A percentile compares a stretch with the other conserved stretches of the same genome.
phyloP scores from a whole-genome alignment of 2,797 vertebrate species.

The Centropyge bicolor region DNA sequence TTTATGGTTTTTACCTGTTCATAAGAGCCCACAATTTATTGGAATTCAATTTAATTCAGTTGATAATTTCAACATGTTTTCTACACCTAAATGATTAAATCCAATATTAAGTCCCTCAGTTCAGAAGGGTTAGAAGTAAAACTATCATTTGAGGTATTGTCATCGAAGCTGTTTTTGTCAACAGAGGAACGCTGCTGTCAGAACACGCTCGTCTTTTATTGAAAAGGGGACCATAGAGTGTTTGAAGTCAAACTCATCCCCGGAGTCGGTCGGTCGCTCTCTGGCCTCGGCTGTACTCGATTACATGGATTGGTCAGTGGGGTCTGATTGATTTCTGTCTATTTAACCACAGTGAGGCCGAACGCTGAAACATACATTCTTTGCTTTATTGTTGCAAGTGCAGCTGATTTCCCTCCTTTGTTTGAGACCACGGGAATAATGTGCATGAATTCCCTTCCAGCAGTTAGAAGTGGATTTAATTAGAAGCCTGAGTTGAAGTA shows the following conservation, averaged over 20 bases:
- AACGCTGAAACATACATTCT: background rate
- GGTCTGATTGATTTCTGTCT: background rate
- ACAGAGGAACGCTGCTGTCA: background rate
- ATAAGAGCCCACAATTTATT: background rate
- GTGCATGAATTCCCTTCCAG: background rate
- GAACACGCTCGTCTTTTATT: background rate
- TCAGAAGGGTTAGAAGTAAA: background rate
- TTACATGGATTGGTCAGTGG: background rate
- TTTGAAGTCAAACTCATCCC: background rate
- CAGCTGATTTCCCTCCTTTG: background rate
- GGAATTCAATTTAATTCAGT: too few species aligned
- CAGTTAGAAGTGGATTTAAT: slow-evolving; percentile 46
- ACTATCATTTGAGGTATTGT: background rate
- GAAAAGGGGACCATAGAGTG: background rate
- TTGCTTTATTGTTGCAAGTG: slow-evolving; percentile 9
- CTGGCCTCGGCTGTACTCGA: background rate
- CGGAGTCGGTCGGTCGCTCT: background rate
- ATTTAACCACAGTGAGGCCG: background rate
- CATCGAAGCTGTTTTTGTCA: background rate
- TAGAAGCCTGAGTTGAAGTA: slow-evolving; percentile 11
- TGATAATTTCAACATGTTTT: background rate
- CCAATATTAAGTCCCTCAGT: background rate
- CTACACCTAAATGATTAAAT: background rate
- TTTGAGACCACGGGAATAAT: slow-evolving; percentile 11
- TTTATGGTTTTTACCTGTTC: background rate